Percentiles rank a stretch among this genome's conserved stretches.
phyloP scores from a whole-genome alignment of 2,113 vertebrate species.

The Emydura subglobosa region DNA sequence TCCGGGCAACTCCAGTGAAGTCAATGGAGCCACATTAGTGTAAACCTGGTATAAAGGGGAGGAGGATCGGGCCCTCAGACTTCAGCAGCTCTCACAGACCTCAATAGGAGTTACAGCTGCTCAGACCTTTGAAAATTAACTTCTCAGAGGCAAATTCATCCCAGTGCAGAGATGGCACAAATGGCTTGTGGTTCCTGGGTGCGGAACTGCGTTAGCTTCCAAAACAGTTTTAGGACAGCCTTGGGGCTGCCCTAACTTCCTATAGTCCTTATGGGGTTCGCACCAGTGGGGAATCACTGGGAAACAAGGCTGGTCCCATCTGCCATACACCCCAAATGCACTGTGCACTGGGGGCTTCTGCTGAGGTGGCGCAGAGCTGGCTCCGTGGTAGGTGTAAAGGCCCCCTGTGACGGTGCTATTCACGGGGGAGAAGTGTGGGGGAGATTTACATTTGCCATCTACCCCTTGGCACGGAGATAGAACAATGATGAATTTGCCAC shows the following conservation, averaged over 20 bases:
- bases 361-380: background rate
- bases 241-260: background rate
- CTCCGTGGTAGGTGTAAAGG: background rate
- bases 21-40: background rate
- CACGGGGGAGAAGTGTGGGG: background rate
- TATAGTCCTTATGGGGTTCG: background rate
- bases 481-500: no score
- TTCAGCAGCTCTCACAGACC: background rate
- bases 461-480: no score
- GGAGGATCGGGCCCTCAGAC: background rate
- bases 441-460: background rate
- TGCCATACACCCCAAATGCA: background rate
- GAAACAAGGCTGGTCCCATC: background rate
- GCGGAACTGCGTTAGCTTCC: background rate
- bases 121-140: background rate
- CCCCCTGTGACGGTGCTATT: background rate
- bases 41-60: background rate
- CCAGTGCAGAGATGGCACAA: background rate
- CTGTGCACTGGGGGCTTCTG: background rate
- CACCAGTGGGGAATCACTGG: background rate
- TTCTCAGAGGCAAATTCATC: background rate
- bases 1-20: background rate
- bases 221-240: background rate
- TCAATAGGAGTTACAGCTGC: background rate
- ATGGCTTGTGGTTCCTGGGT: background rate